Evolutionary conservation across 1,140 invertebrate species (phyloP).

Genomic region (Nebria ingens): DNA sequence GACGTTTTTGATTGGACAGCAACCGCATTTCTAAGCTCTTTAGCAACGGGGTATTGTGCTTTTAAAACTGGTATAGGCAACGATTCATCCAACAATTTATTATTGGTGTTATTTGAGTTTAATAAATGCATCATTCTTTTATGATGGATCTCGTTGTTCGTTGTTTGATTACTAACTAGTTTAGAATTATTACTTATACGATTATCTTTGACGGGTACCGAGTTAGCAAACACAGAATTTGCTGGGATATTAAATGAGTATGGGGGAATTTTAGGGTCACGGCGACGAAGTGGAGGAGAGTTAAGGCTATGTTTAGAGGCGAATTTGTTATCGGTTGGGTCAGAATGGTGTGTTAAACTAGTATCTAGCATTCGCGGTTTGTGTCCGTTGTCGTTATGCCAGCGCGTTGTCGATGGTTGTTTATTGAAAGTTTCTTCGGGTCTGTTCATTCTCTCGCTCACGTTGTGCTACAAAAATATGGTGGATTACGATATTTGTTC

Average conservation of each 20-base stretch:
- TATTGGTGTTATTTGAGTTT: constrained; percentile 11
- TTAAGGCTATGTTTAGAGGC: constrained; percentile 25
- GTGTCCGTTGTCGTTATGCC: not conserved
- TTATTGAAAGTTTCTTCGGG: not conserved
- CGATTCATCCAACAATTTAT: constrained; percentile 36
- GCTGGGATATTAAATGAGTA: constrained; percentile 28
- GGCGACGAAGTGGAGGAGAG: constrained; percentile 28
- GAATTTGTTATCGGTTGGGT: not conserved
- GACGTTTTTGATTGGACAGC: constrained; percentile 30
- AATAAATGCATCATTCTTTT: not conserved
- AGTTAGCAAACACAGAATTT: constrained; percentile 27
- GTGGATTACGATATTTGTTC: no score
- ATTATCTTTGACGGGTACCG: constrained; percentile 11
- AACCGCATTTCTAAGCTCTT: constrained; percentile 31
- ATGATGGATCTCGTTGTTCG: constrained; percentile 13
- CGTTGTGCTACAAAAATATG: no score
- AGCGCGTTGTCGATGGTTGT: no score
- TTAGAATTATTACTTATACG: not conserved
- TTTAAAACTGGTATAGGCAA: constrained; percentile 42
- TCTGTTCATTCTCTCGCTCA: no score
- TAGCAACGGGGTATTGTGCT: constrained; percentile 37
- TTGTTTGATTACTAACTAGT: not conserved
- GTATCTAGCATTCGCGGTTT: not conserved
- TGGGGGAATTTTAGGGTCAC: constrained; percentile 17
- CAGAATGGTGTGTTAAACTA: not conserved